A percentile compares a stretch with the other conserved stretches of the same genome.
These are phyloP conservation scores for Nomada fabriciana DNA, from an alignment of 2,888 invertebrate species.

Conservation along the genomic window DNA sequence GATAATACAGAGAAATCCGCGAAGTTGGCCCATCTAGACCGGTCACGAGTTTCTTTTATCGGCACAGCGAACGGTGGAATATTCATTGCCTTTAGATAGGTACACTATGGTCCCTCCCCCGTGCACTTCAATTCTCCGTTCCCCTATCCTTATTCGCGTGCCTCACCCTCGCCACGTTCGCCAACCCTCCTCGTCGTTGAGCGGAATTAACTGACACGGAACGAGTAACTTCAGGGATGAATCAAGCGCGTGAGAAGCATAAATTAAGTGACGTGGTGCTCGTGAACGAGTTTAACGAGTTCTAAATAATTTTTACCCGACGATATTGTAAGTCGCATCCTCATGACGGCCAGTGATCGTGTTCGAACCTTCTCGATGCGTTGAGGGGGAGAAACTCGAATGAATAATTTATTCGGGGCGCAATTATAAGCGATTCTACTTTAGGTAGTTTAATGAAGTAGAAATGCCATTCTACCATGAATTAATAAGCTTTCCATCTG, in stretches of 20 bases:
- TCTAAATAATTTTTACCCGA: slow-evolving; percentile 64
- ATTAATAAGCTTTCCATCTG: no score
- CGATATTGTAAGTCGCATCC: slow-evolving; percentile 51
- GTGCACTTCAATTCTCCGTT: slow-evolving; percentile 9
- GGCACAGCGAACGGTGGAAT: slow-evolving; percentile 40
- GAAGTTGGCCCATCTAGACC: slow-evolving; percentile 34
- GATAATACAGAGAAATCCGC: slow-evolving; percentile 34
- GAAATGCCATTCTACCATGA: no score
- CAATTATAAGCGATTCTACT: no score
- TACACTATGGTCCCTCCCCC: background rate
- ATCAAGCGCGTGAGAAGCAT: slow-evolving; percentile 72
- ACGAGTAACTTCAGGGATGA: slow-evolving; percentile 71
- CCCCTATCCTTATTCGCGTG: slow-evolving; percentile 20
- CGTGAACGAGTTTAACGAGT: slow-evolving; percentile 70
- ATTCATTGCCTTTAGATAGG: slow-evolving; percentile 36
- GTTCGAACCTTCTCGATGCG: slow-evolving; percentile 8
- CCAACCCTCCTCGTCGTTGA: slow-evolving; percentile 35
- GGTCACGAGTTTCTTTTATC: slow-evolving; percentile 67
- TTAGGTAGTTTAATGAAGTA: no score
- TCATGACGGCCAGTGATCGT: slow-evolving; percentile 38
- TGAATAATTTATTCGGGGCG: no score
- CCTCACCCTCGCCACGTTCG: background rate
- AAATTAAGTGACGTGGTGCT: slow-evolving; percentile 65
- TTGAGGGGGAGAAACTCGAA: slow-evolving; percentile 9
- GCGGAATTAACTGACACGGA: slow-evolving; percentile 67